Conservation (phyloP, 2,888 invertebrate species). For the Gortyna flavago region DNA sequence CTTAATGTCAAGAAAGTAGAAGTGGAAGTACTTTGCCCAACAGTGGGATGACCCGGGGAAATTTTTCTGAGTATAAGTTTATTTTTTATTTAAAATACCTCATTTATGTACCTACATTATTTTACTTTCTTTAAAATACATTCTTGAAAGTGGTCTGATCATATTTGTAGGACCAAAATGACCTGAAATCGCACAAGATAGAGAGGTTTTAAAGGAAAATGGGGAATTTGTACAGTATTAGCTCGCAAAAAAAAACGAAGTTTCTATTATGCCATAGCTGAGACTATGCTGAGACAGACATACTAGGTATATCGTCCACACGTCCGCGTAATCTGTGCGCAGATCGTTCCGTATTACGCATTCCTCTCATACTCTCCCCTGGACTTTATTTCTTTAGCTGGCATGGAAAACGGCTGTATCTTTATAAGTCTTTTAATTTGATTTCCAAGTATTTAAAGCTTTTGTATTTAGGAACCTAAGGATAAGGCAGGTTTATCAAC, state of each 20-base stretch:
- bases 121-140: no score
- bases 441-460: slow-evolving; percentile 8
- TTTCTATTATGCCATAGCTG: not conserved
- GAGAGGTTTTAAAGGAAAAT: no score
- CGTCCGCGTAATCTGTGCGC: slow-evolving; percentile 85
- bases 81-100: no score
- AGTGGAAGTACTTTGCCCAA: not conserved
- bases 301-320: slow-evolving; percentile 61
- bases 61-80: no score
- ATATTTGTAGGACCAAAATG: no score
- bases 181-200: no score
- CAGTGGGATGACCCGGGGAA: no score
- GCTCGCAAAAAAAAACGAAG: not conserved
- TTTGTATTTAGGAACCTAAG: no score
- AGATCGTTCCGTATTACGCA: slow-evolving; percentile 76
- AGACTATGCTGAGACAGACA: not conserved
- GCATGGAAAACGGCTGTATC: slow-evolving; percentile 20
- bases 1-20: not conserved
- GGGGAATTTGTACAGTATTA: no score
- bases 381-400: slow-evolving; percentile 45
- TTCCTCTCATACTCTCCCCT: slow-evolving; percentile 59
- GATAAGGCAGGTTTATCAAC: no score
- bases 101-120: no score
- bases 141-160: no score
- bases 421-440: slow-evolving; percentile 25